These are phyloP conservation scores for Nomada flava DNA, from an alignment of 2,888 invertebrate species.

Conservation along the genomic window DNA sequence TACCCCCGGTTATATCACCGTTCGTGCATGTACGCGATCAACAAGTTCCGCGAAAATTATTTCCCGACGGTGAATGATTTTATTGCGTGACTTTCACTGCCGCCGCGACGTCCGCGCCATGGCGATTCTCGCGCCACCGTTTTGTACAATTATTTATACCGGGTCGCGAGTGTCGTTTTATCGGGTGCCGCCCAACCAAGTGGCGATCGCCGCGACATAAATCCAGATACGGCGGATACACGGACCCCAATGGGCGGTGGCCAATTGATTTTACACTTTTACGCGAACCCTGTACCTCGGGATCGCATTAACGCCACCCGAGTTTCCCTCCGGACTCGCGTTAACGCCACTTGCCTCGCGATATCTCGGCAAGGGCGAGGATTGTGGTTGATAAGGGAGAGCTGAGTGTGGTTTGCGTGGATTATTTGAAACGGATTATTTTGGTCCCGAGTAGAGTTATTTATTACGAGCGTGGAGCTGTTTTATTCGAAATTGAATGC, in stretches of 20 bases:
- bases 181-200: neutral
- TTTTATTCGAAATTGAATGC: neutral
- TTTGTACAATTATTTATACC: slow-evolving; percentile 59
- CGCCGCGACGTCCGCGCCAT: slow-evolving; percentile 36
- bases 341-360: slow-evolving; percentile 11
- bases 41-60: slow-evolving; percentile 65
- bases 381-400: neutral
- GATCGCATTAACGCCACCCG: slow-evolving; percentile 20
- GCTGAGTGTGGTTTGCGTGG: neutral
- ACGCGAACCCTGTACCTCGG: slow-evolving; percentile 14
- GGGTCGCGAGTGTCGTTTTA: slow-evolving; percentile 25
- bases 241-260: slow-evolving; percentile 1
- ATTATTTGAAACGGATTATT: neutral
- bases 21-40: slow-evolving; percentile 59
- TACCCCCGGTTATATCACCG: slow-evolving; percentile 13
- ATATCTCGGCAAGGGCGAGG: neutral
- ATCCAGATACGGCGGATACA: slow-evolving; percentile 12
- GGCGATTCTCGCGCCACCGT: slow-evolving; percentile 49
- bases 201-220: slow-evolving; percentile 25
- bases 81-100: slow-evolving; percentile 67
- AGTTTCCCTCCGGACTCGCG: slow-evolving; percentile 9
- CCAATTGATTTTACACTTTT: slow-evolving; percentile 42
- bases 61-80: slow-evolving; percentile 62
- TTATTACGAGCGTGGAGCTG: neutral
- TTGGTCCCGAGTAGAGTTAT: neutral